phyloP scores from a whole-genome alignment of 2,113 vertebrate genomes.

The Brachyistius frenatus region DNA sequence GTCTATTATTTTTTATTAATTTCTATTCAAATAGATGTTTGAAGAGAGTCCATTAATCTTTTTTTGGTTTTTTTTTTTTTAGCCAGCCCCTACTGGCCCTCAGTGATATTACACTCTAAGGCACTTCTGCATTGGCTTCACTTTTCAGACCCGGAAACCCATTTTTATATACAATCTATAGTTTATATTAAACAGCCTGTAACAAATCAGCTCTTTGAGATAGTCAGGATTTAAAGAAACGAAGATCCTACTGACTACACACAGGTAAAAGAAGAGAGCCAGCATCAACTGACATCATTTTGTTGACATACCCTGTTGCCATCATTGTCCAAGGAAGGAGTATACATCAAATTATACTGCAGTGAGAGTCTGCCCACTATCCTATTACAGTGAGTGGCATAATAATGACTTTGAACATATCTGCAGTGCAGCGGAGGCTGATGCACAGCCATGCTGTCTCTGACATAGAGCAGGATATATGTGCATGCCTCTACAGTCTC shows the following conservation, averaged over 20 bases:
- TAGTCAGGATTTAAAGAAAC: neutral
- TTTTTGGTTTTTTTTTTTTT: too few species aligned
- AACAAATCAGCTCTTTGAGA: neutral
- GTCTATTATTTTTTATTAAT: too few species aligned
- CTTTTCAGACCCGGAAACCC: too few species aligned
- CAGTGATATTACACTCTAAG: too few species aligned
- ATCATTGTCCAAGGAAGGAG: constrained; percentile 8
- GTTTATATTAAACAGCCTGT: too few species aligned
- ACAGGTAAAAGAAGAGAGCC: neutral
- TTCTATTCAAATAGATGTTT: too few species aligned
- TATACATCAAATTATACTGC: constrained; percentile 19
- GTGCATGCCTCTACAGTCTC: constrained; percentile 50
- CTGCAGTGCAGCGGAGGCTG: constrained; percentile 39
- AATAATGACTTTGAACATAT: constrained; percentile 55
- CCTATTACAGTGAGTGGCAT: constrained; percentile 45
- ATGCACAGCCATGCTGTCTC: constrained; percentile 40
- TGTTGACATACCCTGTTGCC: constrained; percentile 3
- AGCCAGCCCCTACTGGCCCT: too few species aligned
- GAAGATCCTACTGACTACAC: neutral
- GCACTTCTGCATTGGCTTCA: too few species aligned
- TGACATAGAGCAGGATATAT: constrained; percentile 60
- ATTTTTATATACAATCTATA: too few species aligned
- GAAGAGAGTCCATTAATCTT: too few species aligned
- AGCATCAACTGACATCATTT: neutral
- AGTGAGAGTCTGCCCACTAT: constrained; percentile 17